A percentile compares a stretch with the other conserved stretches of the same genome.
Conservation (phyloP, 2,113 vertebrate species). For the Cranoglanis bouderius region DNA sequence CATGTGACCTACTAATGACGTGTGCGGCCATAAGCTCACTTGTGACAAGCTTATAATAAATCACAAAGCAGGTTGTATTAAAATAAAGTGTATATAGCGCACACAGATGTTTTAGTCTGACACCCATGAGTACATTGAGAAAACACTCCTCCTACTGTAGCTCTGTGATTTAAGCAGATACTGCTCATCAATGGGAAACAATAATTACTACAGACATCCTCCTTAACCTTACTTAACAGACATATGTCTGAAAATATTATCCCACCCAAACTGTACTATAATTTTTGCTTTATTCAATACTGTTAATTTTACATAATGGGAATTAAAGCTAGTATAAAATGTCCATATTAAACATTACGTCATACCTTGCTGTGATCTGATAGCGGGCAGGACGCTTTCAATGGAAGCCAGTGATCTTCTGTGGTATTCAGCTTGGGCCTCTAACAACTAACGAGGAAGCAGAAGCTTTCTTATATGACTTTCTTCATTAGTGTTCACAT, state of each 20-base stretch:
- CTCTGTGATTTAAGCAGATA: neutral
- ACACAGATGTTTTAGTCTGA: neutral
- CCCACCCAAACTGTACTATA: neutral
- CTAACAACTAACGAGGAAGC: conserved; percentile 87
- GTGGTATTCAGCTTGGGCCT: conserved; percentile 98
- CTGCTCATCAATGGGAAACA: neutral
- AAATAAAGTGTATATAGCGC: neutral
- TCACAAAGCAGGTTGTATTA: neutral
- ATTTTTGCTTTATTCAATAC: neutral
- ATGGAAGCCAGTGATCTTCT: conserved; percentile 91
- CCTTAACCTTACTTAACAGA: neutral
- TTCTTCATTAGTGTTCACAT: neutral
- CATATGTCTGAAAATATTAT: neutral
- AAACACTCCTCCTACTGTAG: neutral
- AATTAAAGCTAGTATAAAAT: neutral
- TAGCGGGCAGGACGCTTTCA: conserved; percentile 89
- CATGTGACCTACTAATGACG: neutral
- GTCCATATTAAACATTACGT: neutral
- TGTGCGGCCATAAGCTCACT: neutral
- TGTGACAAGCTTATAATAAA: neutral
- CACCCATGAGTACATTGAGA: neutral
- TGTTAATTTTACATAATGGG: neutral
- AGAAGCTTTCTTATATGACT: conserved; percentile 17
- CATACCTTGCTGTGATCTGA: conserved; percentile 93
- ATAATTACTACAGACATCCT: neutral